These are phyloP conservation scores for Typhlomys cinereus DNA, from an alignment of 2,113 vertebrate species.

Conservation along the genomic window DNA sequence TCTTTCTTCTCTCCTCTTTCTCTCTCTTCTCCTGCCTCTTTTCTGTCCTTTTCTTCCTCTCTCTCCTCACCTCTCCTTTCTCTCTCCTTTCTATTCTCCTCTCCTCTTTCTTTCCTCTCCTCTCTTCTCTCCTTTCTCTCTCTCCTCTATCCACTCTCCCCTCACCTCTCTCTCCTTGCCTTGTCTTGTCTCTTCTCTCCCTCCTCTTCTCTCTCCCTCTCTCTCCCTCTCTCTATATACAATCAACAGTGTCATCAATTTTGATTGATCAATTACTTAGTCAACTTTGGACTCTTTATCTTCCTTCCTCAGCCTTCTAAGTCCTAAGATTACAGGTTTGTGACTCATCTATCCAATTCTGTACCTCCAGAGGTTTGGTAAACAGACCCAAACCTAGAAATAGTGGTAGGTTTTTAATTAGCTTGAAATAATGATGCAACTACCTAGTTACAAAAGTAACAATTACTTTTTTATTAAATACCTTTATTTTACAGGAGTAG, in stretches of 20 bases:
- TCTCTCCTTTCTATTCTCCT: no score
- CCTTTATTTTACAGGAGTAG: not conserved
- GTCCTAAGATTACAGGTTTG: not conserved
- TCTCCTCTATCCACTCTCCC: not conserved
- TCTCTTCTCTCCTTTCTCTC: no score
- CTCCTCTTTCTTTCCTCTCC: not conserved
- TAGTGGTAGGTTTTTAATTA: not conserved
- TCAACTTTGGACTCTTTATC: not conserved
- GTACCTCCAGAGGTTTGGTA: not conserved
- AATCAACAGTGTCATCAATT: no score
- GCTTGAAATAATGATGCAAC: not conserved
- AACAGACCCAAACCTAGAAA: not conserved
- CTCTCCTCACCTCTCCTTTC: no score
- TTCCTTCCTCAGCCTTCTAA: not conserved
- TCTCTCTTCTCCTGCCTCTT: not conserved
- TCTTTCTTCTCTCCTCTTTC: not conserved
- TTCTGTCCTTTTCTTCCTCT: no score
- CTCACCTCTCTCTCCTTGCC: not conserved
- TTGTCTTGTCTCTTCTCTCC: fast-evolving
- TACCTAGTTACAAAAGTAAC: not conserved
- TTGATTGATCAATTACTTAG: not conserved
- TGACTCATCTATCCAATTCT: not conserved
- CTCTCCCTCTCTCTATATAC: not conserved
- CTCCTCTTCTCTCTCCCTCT: no score
- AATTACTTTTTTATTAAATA: not conserved